A percentile compares a stretch with the other conserved stretches of the same genome.
Conservation (phyloP, 2,113 vertebrate species). For the Suncus etruscus region DNA sequence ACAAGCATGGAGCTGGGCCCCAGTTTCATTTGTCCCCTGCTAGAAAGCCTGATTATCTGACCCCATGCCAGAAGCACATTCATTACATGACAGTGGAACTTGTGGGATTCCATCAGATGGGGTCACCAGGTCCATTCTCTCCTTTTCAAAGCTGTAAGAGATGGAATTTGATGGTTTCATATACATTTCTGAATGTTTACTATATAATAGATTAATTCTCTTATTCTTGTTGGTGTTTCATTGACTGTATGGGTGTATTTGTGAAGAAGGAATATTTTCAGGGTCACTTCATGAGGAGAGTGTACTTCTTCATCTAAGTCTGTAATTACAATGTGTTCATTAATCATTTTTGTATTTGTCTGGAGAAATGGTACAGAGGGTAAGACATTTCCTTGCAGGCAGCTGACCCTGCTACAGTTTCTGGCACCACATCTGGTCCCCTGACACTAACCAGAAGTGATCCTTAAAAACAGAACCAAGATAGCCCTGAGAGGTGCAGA, state of each 20-base stretch:
- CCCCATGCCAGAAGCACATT: not conserved
- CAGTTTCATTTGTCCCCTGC: not conserved
- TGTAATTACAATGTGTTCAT: not conserved
- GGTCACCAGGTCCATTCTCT: not conserved
- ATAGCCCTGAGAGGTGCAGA: too few species aligned
- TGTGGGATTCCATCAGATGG: not conserved
- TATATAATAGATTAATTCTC: not conserved
- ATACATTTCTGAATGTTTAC: not conserved
- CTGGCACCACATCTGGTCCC: too few species aligned
- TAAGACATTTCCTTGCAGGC: too few species aligned
- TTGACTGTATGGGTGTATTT: not conserved
- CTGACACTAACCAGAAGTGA: too few species aligned
- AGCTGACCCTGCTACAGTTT: too few species aligned
- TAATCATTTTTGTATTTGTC: too few species aligned
- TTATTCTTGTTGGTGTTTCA: not conserved
- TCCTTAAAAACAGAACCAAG: too few species aligned
- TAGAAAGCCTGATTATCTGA: not conserved
- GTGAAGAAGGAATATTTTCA: not conserved
- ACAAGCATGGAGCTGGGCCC: fast-evolving
- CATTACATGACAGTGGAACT: not conserved
- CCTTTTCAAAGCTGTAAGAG: not conserved
- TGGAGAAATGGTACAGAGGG: too few species aligned
- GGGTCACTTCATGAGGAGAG: not conserved
- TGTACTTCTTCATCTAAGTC: not conserved
- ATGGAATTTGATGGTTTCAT: not conserved